A percentile compares a stretch with the other conserved stretches of the same genome.
Evolutionary conservation across 2,797 vertebrate genomes (phyloP).

Genomic region (Florisuga fusca): DNA sequence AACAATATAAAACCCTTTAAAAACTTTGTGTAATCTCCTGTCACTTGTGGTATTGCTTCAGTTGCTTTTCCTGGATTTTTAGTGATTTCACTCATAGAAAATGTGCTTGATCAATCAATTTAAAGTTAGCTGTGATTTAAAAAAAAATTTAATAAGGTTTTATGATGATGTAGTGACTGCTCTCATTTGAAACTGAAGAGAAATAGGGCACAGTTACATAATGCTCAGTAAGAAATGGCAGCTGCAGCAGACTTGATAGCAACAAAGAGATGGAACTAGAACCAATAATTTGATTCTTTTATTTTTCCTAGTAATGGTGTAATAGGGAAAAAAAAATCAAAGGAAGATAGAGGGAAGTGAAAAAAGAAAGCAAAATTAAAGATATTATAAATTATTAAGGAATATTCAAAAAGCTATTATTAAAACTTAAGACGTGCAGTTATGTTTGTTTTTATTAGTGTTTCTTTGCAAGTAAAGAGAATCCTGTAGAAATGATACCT

Average conservation of each 20-base stretch:
- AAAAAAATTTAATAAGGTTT: background rate
- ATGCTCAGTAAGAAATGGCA: background rate
- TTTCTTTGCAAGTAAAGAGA: conserved; percentile 25
- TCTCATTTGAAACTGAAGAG: background rate
- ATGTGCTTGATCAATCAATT: background rate
- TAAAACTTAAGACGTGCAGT: background rate
- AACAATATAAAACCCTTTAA: background rate
- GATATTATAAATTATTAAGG: background rate
- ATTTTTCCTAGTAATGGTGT: background rate
- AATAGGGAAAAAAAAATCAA: background rate
- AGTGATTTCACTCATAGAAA: background rate
- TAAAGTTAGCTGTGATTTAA: background rate
- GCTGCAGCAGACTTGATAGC: background rate
- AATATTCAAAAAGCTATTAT: background rate
- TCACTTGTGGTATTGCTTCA: background rate
- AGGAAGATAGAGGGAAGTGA: background rate
- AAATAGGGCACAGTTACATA: background rate
- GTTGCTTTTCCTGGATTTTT: background rate
- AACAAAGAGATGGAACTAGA: background rate
- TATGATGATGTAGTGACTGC: background rate
- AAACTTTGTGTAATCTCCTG: background rate
- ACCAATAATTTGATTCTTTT: background rate
- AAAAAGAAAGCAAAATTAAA: background rate
- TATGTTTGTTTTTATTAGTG: background rate
- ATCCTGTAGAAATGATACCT: conserved; percentile 19